These are phyloP conservation scores for Saccostrea cuccullata DNA, from an alignment of 1,140 invertebrate species.

Conservation along the genomic window DNA sequence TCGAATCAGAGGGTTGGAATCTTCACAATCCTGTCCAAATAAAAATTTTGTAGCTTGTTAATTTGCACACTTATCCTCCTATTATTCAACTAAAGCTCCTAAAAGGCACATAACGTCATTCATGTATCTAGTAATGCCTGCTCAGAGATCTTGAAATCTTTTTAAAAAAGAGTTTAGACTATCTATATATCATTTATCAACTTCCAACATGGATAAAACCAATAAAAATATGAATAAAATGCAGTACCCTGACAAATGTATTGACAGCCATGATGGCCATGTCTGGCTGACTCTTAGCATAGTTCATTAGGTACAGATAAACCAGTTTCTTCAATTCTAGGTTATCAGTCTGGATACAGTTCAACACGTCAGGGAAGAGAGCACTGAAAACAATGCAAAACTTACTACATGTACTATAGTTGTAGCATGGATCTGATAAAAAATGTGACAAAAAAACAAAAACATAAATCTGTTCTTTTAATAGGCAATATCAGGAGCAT, in stretches of 20 bases:
- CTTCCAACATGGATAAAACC: no score
- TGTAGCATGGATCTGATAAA: background rate
- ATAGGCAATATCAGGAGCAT: no score
- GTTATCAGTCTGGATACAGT: slow-evolving; percentile 99
- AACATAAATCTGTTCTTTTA: no score
- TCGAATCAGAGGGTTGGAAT: slow-evolving; percentile 99
- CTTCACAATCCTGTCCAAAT: slow-evolving; percentile 95
- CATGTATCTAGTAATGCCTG: no score
- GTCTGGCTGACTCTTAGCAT: slow-evolving; percentile 99
- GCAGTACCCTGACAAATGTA: slow-evolving; percentile 98
- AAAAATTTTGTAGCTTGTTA: no score
- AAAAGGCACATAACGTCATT: no score
- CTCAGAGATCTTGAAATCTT: no score
- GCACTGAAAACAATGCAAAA: slow-evolving; percentile 81
- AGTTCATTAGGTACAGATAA: slow-evolving; percentile 99
- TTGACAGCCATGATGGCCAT: slow-evolving; percentile 99
- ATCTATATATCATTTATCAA: no score
- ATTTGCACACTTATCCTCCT: no score
- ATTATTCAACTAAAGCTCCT: no score
- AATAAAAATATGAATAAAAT: background rate
- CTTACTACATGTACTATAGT: background rate
- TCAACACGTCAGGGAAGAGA: slow-evolving; percentile 99
- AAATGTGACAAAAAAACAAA: no score
- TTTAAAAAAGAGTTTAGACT: no score
- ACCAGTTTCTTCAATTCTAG: slow-evolving; percentile 99